Conservation (phyloP, 2,797 vertebrate genomes). For the Eulemur mongoz region DNA sequence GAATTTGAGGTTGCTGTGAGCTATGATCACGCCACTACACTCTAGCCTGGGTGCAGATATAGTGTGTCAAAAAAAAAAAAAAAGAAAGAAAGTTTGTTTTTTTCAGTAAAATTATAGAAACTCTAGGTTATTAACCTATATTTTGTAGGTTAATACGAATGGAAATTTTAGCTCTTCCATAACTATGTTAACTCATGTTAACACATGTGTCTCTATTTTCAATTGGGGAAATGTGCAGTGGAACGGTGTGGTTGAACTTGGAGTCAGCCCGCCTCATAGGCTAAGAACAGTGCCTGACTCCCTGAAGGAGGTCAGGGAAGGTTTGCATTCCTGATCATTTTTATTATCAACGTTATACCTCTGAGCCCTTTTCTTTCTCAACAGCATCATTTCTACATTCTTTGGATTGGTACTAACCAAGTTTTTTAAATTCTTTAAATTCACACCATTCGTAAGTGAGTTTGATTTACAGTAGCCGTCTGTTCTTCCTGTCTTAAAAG, state of each 20-base stretch:
- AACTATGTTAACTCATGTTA: not conserved
- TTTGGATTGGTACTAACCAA: not conserved
- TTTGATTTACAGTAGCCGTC: conserved; percentile 8
- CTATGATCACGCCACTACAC: not conserved
- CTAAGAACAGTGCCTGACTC: not conserved
- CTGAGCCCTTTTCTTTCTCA: not conserved
- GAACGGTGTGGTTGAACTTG: not conserved
- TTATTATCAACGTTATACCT: not conserved
- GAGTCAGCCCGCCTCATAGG: not conserved
- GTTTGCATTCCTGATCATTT: not conserved
- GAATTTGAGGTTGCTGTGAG: not conserved
- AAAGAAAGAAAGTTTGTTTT: not conserved
- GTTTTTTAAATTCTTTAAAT: not conserved
- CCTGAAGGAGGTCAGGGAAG: not conserved
- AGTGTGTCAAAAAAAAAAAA: not conserved
- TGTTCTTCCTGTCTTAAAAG: conserved; percentile 17
- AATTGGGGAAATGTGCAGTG: not conserved
- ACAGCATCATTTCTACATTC: not conserved
- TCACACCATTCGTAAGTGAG: not conserved
- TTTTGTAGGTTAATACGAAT: not conserved
- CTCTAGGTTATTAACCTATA: not conserved
- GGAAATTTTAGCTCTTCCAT: not conserved
- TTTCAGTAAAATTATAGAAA: not conserved
- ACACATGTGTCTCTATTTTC: not conserved
- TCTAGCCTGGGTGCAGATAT: not conserved